Percentiles rank a stretch among this genome's conserved stretches.
phyloP scores from a whole-genome alignment of 1,140 invertebrate species.

The Nylanderia fulva region DNA sequence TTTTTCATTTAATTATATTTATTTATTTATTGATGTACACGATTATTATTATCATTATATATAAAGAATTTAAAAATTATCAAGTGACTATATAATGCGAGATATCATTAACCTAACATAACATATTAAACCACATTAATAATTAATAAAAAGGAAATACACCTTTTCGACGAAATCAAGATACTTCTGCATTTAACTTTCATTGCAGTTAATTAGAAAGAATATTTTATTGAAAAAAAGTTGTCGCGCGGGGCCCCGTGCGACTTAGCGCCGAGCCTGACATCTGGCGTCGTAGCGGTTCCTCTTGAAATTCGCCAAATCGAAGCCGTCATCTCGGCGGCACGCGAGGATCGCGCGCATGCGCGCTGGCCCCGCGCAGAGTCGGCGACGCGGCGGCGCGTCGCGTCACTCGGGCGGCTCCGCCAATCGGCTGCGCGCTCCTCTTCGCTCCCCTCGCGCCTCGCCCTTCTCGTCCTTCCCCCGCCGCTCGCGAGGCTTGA shows the following conservation, averaged over 20 bases:
- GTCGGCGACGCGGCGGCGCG: slow-evolving; percentile 73
- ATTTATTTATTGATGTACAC: neutral
- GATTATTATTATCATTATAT: neutral
- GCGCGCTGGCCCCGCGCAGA: slow-evolving; percentile 20
- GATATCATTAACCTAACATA: too few relatives aligned
- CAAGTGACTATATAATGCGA: too few relatives aligned
- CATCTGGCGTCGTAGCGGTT: neutral
- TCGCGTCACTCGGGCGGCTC: neutral
- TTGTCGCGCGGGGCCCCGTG: too few relatives aligned
- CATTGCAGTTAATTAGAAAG: neutral
- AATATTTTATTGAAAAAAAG: neutral
- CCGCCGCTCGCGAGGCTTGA: slow-evolving; percentile 74
- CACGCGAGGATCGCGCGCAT: neutral
- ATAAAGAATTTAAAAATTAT: too few relatives aligned
- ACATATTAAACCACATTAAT: too few relatives aligned
- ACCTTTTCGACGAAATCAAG: neutral
- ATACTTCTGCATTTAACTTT: neutral
- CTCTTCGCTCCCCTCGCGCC: slow-evolving; percentile 20
- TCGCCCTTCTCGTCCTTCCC: slow-evolving; percentile 49
- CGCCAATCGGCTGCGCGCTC: slow-evolving; percentile 73
- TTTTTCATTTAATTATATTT: neutral
- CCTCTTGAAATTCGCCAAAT: slow-evolving; percentile 49
- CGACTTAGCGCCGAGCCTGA: neutral
- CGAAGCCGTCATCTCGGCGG: slow-evolving; percentile 54
- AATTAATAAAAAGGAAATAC: too few relatives aligned